These are phyloP conservation scores for Athrips mouffetella DNA, from an alignment of 2,888 invertebrate genomes.

Conservation along the genomic window DNA sequence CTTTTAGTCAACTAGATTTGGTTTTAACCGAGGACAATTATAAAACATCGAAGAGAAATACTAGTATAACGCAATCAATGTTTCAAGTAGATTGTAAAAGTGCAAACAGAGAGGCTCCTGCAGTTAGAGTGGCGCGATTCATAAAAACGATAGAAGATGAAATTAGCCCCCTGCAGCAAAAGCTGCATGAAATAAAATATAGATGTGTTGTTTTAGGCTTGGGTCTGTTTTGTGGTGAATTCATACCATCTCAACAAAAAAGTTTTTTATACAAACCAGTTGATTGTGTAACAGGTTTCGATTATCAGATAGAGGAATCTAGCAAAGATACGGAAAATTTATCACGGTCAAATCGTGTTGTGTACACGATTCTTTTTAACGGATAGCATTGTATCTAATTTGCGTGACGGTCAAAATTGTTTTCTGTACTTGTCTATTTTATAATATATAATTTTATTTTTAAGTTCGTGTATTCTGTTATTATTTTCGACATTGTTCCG, in stretches of 20 bases:
- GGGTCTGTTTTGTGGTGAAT: slow-evolving; percentile 1
- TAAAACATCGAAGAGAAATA: too few relatives aligned
- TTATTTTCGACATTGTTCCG: too few relatives aligned
- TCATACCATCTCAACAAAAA: slow-evolving; percentile 15
- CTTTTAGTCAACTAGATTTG: too few relatives aligned
- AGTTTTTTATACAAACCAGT: slow-evolving; percentile 23
- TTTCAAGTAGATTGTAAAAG: neutral
- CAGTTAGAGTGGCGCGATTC: slow-evolving; percentile 47
- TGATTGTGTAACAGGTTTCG: slow-evolving; percentile 12
- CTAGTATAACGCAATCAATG: too few relatives aligned
- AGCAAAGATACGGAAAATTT: too few relatives aligned
- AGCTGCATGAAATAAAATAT: slow-evolving; percentile 47
- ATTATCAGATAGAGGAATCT: neutral
- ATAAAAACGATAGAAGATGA: slow-evolving; percentile 50
- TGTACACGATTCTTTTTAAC: slow-evolving; percentile 61
- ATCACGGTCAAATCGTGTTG: slow-evolving; percentile 62
- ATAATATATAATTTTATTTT: too few relatives aligned
- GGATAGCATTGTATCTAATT: slow-evolving; percentile 38
- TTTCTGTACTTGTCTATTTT: too few relatives aligned
- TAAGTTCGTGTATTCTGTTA: too few relatives aligned
- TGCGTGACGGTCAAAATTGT: too few relatives aligned
- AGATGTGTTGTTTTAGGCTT: slow-evolving; percentile 49
- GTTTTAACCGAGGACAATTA: too few relatives aligned
- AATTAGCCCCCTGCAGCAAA: slow-evolving; percentile 52
- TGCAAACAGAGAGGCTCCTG: neutral